phyloP scores from a whole-genome alignment of 2,888 invertebrate genomes.

The Neoaliturus tenellus region DNA sequence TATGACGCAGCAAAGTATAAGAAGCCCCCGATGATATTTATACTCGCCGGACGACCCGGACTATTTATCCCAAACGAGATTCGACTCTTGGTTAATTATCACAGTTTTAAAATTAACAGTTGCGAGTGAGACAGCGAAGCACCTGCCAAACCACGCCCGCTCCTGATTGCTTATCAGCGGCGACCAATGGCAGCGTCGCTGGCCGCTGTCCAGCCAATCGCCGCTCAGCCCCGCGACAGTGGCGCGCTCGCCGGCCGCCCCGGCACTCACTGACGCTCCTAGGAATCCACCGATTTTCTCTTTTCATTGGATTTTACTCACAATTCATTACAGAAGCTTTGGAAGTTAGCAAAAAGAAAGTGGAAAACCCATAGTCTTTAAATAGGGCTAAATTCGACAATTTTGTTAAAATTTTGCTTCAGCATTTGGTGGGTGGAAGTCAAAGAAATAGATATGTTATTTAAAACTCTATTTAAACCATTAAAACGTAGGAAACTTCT shows the following conservation, averaged over 20 bases:
- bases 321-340: too few species aligned
- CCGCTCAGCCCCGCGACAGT: background rate
- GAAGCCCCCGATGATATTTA: background rate
- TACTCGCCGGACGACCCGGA: background rate
- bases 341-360: too few species aligned
- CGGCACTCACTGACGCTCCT: background rate
- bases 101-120: background rate
- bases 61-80: background rate
- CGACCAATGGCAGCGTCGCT: slow-evolving; percentile 24
- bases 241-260: background rate
- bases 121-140: background rate
- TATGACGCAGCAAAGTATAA: too few species aligned
- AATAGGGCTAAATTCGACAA: too few species aligned
- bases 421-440: too few species aligned
- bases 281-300: slow-evolving; percentile 3
- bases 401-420: too few species aligned
- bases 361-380: too few species aligned
- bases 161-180: slow-evolving; percentile 34
- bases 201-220: slow-evolving; percentile 28
- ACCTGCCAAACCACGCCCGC: slow-evolving; percentile 43
- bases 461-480: too few species aligned
- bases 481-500: too few species aligned
- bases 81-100: background rate
- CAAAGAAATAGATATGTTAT: too few species aligned
- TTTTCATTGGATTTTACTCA: background rate